Evolutionary conservation across 2,797 vertebrate species (phyloP).

Genomic region (Typhlichthys subterraneus): DNA sequence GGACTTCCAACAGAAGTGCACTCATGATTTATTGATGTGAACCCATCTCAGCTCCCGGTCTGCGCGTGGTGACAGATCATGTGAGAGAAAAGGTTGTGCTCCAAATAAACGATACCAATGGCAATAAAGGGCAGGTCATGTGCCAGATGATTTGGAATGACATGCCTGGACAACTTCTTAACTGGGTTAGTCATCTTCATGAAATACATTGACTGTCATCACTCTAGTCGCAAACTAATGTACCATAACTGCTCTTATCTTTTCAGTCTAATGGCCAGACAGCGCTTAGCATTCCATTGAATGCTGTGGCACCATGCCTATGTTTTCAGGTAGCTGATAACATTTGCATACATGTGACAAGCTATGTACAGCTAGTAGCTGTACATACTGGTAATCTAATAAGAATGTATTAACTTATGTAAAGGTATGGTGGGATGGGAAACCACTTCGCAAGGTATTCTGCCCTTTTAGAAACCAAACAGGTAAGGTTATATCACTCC

Average conservation of each 20-base stretch:
- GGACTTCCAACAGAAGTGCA: not conserved
- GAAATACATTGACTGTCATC: not conserved
- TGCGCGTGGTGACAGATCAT: slow-evolving; percentile 36
- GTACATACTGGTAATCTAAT: not conserved
- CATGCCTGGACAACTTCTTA: slow-evolving; percentile 12
- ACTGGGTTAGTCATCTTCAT: slow-evolving; percentile 63
- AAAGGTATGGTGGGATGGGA: slow-evolving; percentile 65
- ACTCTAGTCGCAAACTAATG: not conserved
- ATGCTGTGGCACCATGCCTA: slow-evolving; percentile 66
- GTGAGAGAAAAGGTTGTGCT: slow-evolving; percentile 41
- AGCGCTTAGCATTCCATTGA: slow-evolving; percentile 49
- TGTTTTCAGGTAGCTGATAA: slow-evolving; percentile 71
- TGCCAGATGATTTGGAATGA: slow-evolving; percentile 51
- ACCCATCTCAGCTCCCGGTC: slow-evolving; percentile 51
- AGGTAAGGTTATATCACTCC: slow-evolving; percentile 36
- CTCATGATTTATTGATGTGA: not conserved
- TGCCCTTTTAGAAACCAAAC: slow-evolving; percentile 64
- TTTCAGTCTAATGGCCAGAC: slow-evolving; percentile 45
- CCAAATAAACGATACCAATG: slow-evolving; percentile 28
- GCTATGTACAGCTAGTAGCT: too few relatives aligned
- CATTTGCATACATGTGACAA: not conserved
- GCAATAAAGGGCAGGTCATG: slow-evolving; percentile 22
- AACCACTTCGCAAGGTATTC: slow-evolving; percentile 21
- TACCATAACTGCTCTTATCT: not conserved
- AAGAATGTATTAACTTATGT: not conserved